Evolutionary conservation across 2,888 invertebrate species (phyloP).

Genomic region (Drosophila neotestacea): DNA sequence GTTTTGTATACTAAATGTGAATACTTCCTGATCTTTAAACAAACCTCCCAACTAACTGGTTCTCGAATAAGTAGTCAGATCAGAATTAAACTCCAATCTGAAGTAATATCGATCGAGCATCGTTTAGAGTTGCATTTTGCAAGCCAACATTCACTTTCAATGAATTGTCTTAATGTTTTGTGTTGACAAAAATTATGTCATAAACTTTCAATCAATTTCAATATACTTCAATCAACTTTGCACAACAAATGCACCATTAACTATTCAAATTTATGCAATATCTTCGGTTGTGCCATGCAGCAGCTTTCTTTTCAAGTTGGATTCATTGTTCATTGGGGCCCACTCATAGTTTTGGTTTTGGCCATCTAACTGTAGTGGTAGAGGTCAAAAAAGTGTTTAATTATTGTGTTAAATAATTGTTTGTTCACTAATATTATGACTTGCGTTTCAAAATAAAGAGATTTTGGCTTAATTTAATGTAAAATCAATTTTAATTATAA

Average conservation of each 20-base stretch:
- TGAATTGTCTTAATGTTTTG: slow-evolving; percentile 12
- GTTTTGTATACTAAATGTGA: neutral
- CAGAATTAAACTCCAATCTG: slow-evolving; percentile 1
- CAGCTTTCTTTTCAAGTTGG: slow-evolving; percentile 15
- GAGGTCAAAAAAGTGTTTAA: slow-evolving; percentile 6
- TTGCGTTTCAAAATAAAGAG: neutral
- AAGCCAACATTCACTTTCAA: slow-evolving; percentile 28
- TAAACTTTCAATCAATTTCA: slow-evolving; percentile 55
- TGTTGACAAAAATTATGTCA: slow-evolving; percentile 59
- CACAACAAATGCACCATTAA: slow-evolving; percentile 62
- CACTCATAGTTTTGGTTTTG: slow-evolving; percentile 15
- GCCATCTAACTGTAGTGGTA: slow-evolving; percentile 11
- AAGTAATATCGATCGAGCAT: neutral
- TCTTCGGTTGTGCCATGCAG: slow-evolving; percentile 13
- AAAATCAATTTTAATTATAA: no score
- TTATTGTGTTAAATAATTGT: slow-evolving; percentile 5
- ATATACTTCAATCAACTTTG: slow-evolving; percentile 67
- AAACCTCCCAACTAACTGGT: slow-evolving; percentile 8
- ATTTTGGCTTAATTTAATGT: neutral
- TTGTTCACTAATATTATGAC: neutral
- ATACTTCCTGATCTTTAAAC: slow-evolving; percentile 14
- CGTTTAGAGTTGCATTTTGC: slow-evolving; percentile 10
- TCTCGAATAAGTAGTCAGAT: neutral
- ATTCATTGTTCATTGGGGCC: slow-evolving; percentile 7
- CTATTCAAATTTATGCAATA: slow-evolving; percentile 68